phyloP scores from a whole-genome alignment of 2,888 invertebrate species.

The Nephrotoma appendiculata region DNA sequence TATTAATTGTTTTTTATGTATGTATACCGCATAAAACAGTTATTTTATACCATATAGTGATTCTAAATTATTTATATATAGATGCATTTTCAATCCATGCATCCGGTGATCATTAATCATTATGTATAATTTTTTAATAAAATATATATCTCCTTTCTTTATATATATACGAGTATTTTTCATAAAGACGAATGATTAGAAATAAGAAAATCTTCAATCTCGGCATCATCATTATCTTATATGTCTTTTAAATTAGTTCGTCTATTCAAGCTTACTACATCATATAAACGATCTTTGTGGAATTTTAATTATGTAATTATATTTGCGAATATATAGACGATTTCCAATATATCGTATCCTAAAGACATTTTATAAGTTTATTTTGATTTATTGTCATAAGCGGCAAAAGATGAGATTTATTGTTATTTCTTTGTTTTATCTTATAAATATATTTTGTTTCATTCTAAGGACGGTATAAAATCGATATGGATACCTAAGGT shows the following conservation, averaged over 20 bases:
- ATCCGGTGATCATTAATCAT: slow-evolving; percentile 6
- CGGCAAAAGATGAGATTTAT: not conserved
- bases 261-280: not conserved
- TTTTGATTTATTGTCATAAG: not conserved
- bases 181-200: not conserved
- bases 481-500: not conserved
- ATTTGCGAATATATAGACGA: not conserved
- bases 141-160: not conserved
- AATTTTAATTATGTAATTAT: not conserved
- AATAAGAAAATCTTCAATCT: not conserved
- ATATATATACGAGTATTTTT: not conserved
- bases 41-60: not conserved
- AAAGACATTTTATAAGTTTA: not conserved
- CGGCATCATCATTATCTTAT: not conserved
- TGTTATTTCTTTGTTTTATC: not conserved
- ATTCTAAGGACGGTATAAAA: not conserved
- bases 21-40: not conserved
- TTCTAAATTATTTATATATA: not conserved
- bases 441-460: not conserved
- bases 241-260: not conserved
- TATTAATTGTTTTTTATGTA: not conserved
- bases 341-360: not conserved
- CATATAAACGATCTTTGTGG: not conserved
- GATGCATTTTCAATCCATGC: not conserved
- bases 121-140: not conserved